A percentile compares a stretch with the other conserved stretches of the same genome.
These are phyloP conservation scores for Caenorhabditis japonica DNA, from an alignment of 2,888 invertebrate species.

Conservation along the genomic window DNA sequence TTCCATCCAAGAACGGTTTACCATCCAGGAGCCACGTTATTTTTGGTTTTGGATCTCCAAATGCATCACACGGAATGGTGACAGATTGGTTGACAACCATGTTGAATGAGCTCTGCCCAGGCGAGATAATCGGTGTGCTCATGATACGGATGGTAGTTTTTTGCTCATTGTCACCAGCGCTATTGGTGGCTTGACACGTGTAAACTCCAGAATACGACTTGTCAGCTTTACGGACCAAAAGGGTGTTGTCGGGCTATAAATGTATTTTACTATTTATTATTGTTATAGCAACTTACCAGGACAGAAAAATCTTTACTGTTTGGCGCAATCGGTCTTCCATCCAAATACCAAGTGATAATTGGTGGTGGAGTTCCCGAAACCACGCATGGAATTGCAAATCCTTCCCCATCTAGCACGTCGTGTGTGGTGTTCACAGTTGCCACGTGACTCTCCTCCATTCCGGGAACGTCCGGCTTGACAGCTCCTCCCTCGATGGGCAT, in stretches of 20 bases:
- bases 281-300: conserved; percentile 52
- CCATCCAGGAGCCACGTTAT: conserved; percentile 71
- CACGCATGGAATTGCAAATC: conserved; percentile 50
- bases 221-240: conserved; percentile 66
- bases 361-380: conserved; percentile 78
- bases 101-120: conserved; percentile 73
- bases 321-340: conserved; percentile 74
- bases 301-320: conserved; percentile 65
- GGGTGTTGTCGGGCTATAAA: conserved; percentile 70
- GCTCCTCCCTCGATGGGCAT: conserved; percentile 25
- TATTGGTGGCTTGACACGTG: conserved; percentile 82
- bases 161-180: conserved; percentile 80
- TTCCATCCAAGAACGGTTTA: conserved; percentile 62
- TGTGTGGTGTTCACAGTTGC: conserved; percentile 44
- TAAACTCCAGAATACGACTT: conserved; percentile 79
- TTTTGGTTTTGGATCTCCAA: conserved; percentile 69
- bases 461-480: conserved; percentile 33
- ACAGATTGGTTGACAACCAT: conserved; percentile 70
- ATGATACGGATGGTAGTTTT: conserved; percentile 62
- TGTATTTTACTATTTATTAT: not conserved
- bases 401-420: conserved; percentile 47
- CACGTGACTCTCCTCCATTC: conserved; percentile 39
- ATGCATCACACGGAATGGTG: conserved; percentile 70
- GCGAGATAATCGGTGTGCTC: conserved; percentile 66
- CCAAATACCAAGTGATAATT: conserved; percentile 78